Evolutionary conservation across 2,797 vertebrate genomes (phyloP).

Genomic region (Pangasius mekongensis): DNA sequence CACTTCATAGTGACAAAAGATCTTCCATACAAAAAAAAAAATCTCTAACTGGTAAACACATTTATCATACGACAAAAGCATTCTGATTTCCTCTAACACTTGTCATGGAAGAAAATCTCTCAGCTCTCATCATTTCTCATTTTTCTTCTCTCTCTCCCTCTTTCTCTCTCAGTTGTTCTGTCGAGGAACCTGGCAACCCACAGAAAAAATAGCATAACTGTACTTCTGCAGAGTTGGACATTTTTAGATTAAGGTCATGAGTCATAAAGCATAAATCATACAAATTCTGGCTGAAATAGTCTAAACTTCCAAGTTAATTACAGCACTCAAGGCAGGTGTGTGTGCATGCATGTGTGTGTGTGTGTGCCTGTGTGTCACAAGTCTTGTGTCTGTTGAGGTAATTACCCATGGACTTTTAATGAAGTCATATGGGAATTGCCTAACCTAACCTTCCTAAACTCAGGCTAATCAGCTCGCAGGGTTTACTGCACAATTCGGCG

Average conservation of each 20-base stretch:
- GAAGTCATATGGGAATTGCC: conserved; percentile 54
- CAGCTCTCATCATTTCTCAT: neutral
- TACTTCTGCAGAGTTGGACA: conserved; percentile 37
- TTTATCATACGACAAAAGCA: conserved; percentile 48
- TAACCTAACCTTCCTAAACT: conserved; percentile 54
- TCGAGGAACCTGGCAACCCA: conserved; percentile 9
- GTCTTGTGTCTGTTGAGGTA: conserved; percentile 53
- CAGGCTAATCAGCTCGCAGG: conserved; percentile 50
- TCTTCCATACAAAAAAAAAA: neutral
- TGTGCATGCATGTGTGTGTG: conserved; percentile 16
- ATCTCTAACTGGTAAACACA: conserved; percentile 43
- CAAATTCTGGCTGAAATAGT: conserved; percentile 39
- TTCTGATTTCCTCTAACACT: conserved; percentile 38
- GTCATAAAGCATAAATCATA: conserved; percentile 56
- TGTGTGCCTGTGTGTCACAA: conserved; percentile 30
- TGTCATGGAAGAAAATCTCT: conserved; percentile 28
- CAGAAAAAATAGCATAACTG: conserved; percentile 15
- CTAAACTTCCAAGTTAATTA: conserved; percentile 51
- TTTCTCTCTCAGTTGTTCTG: neutral
- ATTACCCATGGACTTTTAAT: conserved; percentile 60
- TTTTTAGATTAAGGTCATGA: conserved; percentile 55
- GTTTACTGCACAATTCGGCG: conserved; percentile 38
- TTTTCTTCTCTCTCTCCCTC: neutral
- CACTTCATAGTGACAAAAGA: conserved; percentile 34
- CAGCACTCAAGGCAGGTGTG: conserved; percentile 28